phyloP scores from a whole-genome alignment of 1,140 invertebrate genomes.

The Drosophila melanogaster region DNA sequence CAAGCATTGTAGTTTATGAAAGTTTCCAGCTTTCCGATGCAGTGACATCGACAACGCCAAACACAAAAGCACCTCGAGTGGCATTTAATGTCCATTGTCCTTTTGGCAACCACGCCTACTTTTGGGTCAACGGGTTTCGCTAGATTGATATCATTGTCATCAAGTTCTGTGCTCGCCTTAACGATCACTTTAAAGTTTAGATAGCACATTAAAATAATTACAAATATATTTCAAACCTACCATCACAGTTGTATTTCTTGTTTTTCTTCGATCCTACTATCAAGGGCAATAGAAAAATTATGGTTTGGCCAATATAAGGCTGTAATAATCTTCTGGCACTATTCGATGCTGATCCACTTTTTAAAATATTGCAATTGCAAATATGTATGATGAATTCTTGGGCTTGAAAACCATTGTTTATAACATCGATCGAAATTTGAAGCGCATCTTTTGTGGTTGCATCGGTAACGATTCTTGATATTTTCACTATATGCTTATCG shows the following conservation, averaged over 20 bases:
- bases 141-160: neutral
- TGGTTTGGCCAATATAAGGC: constrained; percentile 52
- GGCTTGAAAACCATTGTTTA: constrained; percentile 56
- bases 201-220: too few species aligned
- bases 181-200: constrained; percentile 29
- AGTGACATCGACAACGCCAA: constrained; percentile 68
- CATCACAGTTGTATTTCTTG: constrained; percentile 52
- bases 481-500: constrained; percentile 40
- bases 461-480: constrained; percentile 62
- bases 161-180: constrained; percentile 5
- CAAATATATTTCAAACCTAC: constrained; percentile 10
- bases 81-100: constrained; percentile 45
- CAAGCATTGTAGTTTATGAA: constrained; percentile 54
- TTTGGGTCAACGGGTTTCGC: neutral
- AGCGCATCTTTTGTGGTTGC: constrained; percentile 68
- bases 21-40: constrained; percentile 56
- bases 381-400: constrained; percentile 51
- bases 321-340: constrained; percentile 30
- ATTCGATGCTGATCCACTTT: constrained; percentile 3
- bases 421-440: constrained; percentile 59
- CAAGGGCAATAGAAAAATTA: constrained; percentile 55
- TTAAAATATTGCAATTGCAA: constrained; percentile 39
- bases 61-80: constrained; percentile 69
- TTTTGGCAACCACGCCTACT: constrained; percentile 35
- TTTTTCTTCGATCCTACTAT: constrained; percentile 41